phyloP scores from a whole-genome alignment of 2,797 vertebrate species.

The Myotis planiceps region DNA sequence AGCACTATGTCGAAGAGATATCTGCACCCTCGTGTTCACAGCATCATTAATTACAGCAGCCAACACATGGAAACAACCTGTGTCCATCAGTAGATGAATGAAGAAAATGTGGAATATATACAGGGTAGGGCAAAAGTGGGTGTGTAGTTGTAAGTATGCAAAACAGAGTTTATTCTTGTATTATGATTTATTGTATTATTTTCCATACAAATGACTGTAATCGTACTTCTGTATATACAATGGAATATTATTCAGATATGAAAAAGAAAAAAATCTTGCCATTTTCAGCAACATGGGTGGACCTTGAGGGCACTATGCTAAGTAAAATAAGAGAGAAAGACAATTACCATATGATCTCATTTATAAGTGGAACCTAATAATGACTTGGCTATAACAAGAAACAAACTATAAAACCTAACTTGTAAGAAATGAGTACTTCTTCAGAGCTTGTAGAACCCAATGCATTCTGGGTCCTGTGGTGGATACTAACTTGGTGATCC shows the following conservation, averaged over 20 bases:
- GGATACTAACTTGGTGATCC: background rate
- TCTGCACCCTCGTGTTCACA: background rate
- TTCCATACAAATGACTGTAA: background rate
- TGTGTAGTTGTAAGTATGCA: background rate
- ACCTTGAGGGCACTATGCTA: background rate
- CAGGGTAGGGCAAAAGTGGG: background rate
- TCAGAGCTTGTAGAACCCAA: background rate
- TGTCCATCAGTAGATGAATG: background rate
- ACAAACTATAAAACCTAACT: background rate
- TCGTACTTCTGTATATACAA: background rate
- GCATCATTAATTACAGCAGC: background rate
- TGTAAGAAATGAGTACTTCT: background rate
- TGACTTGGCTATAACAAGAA: background rate
- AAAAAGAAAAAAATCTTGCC: background rate
- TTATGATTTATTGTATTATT: background rate
- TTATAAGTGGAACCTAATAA: background rate
- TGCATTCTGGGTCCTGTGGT: background rate
- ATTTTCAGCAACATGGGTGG: background rate
- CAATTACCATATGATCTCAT: background rate
- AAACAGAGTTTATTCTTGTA: background rate
- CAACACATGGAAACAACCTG: background rate
- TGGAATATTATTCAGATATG: background rate
- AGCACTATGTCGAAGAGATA: background rate
- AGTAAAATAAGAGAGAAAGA: background rate
- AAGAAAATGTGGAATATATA: background rate